A percentile compares a stretch with the other conserved stretches of the same genome.
Evolutionary conservation across 2,888 invertebrate genomes (phyloP).

Genomic region (Alloscopus bannaensis): DNA sequence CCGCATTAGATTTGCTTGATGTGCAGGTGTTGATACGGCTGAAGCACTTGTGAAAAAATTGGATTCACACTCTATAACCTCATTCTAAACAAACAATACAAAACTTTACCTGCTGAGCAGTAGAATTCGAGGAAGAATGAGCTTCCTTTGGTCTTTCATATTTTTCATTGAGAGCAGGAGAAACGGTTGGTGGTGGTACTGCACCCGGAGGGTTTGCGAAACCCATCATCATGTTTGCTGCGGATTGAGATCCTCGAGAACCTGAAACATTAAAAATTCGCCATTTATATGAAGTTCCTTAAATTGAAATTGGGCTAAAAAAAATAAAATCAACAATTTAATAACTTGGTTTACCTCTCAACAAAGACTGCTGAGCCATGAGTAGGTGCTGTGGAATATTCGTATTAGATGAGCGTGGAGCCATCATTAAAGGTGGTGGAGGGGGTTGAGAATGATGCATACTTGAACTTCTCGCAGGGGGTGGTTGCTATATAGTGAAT

Average conservation of each 20-base stretch:
- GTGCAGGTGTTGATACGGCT: constrained; percentile 17
- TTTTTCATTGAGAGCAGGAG: constrained; percentile 70
- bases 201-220: constrained; percentile 73
- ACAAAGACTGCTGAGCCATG: constrained; percentile 77
- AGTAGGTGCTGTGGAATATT: constrained; percentile 77
- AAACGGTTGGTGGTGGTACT: constrained; percentile 71
- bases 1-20: background rate
- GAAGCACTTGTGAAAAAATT: background rate
- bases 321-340: too few relatives aligned
- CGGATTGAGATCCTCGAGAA: constrained; percentile 63
- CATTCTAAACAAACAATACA: background rate
- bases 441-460: constrained; percentile 76
- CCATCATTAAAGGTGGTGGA: constrained; percentile 78
- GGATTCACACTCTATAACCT: background rate
- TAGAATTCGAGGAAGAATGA: constrained; percentile 68
- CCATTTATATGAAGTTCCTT: background rate
- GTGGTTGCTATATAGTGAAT: constrained; percentile 76
- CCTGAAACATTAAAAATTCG: constrained; percentile 36
- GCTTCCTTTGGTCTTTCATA: constrained; percentile 73
- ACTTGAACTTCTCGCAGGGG: constrained; percentile 76
- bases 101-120: constrained; percentile 68
- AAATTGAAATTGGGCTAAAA: background rate
- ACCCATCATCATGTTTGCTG: constrained; percentile 71
- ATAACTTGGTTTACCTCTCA: too few relatives aligned
- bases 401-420: constrained; percentile 77